Conservation (phyloP, 2,888 invertebrate species). For the Agrypnus murinus region DNA sequence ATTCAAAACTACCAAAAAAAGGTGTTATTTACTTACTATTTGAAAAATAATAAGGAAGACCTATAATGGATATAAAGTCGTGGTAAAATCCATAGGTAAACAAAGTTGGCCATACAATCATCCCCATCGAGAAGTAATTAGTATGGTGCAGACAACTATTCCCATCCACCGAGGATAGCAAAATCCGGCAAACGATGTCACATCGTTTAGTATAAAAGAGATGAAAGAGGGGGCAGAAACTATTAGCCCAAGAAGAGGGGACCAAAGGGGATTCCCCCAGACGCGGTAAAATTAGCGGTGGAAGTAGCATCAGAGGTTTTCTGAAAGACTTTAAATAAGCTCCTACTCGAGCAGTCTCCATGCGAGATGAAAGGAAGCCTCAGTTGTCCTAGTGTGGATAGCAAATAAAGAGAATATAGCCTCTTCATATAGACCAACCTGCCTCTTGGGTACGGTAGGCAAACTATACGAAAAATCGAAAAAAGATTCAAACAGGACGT, state of each 20-base stretch:
- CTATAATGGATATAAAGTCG: no score
- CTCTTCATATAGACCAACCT: slow-evolving; percentile 29
- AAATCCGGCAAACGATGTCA: neutral
- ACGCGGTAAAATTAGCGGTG: slow-evolving; percentile 30
- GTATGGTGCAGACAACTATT: neutral
- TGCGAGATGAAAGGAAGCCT: slow-evolving; percentile 32
- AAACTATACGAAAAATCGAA: slow-evolving; percentile 26
- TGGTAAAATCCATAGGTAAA: no score
- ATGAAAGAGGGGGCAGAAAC: slow-evolving; percentile 15
- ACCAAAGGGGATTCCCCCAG: slow-evolving; percentile 24
- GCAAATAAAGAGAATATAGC: neutral
- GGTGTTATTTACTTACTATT: no score
- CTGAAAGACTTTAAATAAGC: neutral
- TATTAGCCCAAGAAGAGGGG: slow-evolving; percentile 33
- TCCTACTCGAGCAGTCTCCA: slow-evolving; percentile 14
- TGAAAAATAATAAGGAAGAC: no score
- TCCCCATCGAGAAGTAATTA: no score
- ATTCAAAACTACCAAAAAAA: no score
- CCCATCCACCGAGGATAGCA: neutral
- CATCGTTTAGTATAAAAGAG: neutral
- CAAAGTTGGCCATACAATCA: no score
- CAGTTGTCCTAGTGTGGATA: slow-evolving; percentile 35
- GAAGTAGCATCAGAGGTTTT: neutral
- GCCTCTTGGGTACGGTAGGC: slow-evolving; percentile 28
- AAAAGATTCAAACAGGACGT: slow-evolving; percentile 3